Evolutionary conservation across 2,797 vertebrate species (phyloP), one percentile per base, ranked within the genome.

Genomic region (Staurois parvus): DNA sequence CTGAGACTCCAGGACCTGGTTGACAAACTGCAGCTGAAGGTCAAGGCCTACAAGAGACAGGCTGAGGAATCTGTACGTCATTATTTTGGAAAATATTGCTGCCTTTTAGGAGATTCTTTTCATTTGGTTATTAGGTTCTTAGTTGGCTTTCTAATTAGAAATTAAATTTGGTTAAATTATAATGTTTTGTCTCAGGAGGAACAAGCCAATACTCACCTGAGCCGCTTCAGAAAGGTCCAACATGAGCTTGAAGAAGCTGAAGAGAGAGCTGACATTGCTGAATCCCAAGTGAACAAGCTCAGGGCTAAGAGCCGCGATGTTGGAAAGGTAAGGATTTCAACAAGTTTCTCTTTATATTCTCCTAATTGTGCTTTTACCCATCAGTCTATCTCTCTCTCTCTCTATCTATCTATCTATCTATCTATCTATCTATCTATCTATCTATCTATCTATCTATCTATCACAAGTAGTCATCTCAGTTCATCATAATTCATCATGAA

Each of bases 211-310:
- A 69, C 87, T 67, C 96, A 96, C 88, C 85, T 96, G 15, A 91
- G 95, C 90, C 96, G 96, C 89, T 88, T 97, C 73, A 95, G 96
- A 84, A 97, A 97, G 89, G 89, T 97, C 83, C 97, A 99, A 90
- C 97, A 99, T 0, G 96, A 99, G 91, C 93, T 98, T 87, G 96
- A 98, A 85, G 96, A 98, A 87, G 96, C 96, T 0, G 95, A 98
- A 90, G 97, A 98, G 87, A 90, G 97, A 48, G 96, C 97, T 0
- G 97, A 98, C 92, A 96, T 96, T 0, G 97, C 97, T 0, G 97
- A 99, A 91, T 96, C 96, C 0, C 96, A 98, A 91, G 96, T 97
- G 73, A 98, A 98, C 92, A 98, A 98, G 87, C 94, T 97, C 48
- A 93, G 95, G 81, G 94, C 93, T 0, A 97, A 95, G 87, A 96